Evolutionary conservation across 1,140 invertebrate species (phyloP).

Genomic region (Anastrepha ludens): DNA sequence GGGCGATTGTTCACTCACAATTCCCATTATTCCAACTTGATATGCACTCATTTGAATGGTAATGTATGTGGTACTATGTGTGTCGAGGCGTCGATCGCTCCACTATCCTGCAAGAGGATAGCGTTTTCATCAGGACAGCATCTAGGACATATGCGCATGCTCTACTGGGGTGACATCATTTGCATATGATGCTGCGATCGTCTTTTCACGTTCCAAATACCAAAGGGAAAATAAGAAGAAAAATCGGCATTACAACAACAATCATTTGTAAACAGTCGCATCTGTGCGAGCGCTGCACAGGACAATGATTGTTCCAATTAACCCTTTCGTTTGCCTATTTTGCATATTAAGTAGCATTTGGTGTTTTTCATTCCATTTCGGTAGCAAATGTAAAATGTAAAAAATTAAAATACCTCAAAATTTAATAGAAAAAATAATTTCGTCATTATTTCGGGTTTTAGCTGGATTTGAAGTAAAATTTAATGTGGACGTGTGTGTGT

Average conservation of each 20-base stretch:
- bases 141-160: neutral
- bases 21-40: neutral
- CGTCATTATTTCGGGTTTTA: conserved; percentile 39
- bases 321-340: conserved; percentile 22
- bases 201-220: conserved; percentile 24
- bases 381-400: neutral
- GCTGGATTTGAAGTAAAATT: conserved; percentile 5
- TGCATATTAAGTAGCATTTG: conserved; percentile 52
- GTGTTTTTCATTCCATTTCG: conserved; percentile 27
- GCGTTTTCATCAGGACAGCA: neutral
- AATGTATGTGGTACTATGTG: neutral
- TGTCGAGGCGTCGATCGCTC: neutral
- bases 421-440: conserved; percentile 50
- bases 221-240: neutral
- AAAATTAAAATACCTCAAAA: conserved; percentile 21
- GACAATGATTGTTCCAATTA: conserved; percentile 7
- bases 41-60: neutral
- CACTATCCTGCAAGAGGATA: neutral
- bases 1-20: conserved; percentile 16
- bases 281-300: neutral
- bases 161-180: conserved; percentile 1
- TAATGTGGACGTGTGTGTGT: neutral
- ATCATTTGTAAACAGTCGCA: conserved; percentile 4
- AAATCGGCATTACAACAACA: neutral
- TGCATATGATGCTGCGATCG: conserved; percentile 44